These are phyloP conservation scores for Lithobates sylvaticus DNA, from an alignment of 2,797 vertebrate genomes.

Conservation along the genomic window DNA sequence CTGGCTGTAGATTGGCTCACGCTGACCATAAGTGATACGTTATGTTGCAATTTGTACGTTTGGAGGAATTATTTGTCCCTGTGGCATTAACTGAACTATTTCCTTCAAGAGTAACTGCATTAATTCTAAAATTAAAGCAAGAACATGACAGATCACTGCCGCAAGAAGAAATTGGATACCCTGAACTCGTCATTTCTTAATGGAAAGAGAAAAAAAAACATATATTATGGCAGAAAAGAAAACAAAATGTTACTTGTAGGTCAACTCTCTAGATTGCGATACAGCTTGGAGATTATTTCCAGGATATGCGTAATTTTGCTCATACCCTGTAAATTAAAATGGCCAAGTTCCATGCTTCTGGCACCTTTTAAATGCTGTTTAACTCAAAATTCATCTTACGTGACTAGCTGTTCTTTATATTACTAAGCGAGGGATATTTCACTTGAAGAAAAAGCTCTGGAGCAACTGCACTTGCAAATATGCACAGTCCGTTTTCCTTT, in stretches of 20 bases:
- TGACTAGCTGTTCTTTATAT: constrained; percentile 18
- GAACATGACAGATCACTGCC: constrained; percentile 51
- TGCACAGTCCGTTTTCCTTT: no score
- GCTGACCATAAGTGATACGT: constrained; percentile 46
- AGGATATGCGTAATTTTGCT: constrained; percentile 31
- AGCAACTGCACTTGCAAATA: no score
- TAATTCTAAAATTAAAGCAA: constrained; percentile 54
- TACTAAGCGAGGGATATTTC: neutral
- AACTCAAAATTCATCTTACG: neutral
- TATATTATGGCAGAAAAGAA: constrained; percentile 52
- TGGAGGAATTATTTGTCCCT: constrained; percentile 54
- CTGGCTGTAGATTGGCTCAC: constrained; percentile 44
- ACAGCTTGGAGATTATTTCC: constrained; percentile 43
- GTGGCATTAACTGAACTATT: constrained; percentile 52
- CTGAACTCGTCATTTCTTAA: constrained; percentile 36
- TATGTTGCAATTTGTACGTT: constrained; percentile 52
- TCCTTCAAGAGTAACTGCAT: constrained; percentile 55
- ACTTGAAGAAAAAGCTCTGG: no score
- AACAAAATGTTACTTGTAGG: constrained; percentile 49
- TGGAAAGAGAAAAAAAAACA: constrained; percentile 42
- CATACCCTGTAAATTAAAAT: constrained; percentile 35
- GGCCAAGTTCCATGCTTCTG: neutral
- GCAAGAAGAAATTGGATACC: constrained; percentile 49
- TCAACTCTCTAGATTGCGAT: constrained; percentile 29
- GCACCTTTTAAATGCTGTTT: constrained; percentile 19